Evolutionary conservation across 2,888 invertebrate genomes (phyloP).

Genomic region (Hydrotaea diabolus): DNA sequence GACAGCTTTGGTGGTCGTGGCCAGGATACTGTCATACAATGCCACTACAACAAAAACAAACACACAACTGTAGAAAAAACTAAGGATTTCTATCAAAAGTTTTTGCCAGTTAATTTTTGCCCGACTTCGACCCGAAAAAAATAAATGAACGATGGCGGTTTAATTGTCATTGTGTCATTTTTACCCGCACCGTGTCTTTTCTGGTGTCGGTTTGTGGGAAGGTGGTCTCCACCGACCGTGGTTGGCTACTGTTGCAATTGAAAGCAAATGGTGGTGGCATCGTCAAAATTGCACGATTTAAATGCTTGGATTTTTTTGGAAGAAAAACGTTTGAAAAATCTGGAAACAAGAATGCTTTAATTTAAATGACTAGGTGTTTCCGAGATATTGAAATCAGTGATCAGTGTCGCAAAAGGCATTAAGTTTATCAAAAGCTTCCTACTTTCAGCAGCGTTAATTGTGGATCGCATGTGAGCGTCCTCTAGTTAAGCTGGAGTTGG

Average conservation of each 20-base stretch:
- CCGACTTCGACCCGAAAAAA: no score
- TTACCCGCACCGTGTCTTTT: background rate
- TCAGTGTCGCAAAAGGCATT: no score
- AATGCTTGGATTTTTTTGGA: no score
- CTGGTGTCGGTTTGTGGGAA: background rate
- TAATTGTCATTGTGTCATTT: conserved; percentile 53
- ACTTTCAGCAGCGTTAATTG: no score
- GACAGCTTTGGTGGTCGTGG: conserved; percentile 56
- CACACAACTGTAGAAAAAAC: background rate
- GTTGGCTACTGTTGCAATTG: background rate
- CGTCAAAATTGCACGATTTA: background rate
- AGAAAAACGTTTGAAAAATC: no score
- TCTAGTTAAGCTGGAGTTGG: no score
- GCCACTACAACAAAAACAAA: conserved; percentile 20
- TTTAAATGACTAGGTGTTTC: no score
- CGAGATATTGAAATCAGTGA: no score
- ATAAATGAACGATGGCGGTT: conserved; percentile 39
- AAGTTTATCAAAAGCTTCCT: no score
- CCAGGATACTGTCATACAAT: conserved; percentile 50
- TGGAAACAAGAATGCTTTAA: no score
- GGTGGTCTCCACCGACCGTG: background rate
- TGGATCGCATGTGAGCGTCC: no score
- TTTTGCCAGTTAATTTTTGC: conserved; percentile 30
- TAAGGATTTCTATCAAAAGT: background rate
- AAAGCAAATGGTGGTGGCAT: background rate